Percentiles rank a stretch among this genome's conserved stretches.
phyloP scores from a whole-genome alignment of 2,797 vertebrate genomes.

The Myotis planiceps region DNA sequence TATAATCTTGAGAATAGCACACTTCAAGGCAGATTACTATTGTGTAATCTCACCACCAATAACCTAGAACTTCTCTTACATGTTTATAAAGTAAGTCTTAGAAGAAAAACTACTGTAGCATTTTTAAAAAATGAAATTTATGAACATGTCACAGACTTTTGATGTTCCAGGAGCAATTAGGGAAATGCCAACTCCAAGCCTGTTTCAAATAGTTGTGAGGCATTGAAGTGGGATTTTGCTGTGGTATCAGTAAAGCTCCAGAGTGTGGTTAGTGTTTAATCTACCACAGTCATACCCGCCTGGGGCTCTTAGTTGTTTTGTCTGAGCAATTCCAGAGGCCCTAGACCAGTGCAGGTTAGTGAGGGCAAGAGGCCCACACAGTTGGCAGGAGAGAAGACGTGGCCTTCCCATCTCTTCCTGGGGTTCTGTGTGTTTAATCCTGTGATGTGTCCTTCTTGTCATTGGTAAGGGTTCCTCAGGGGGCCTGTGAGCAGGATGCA shows the following conservation, averaged over 20 bases:
- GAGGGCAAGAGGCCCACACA: background rate
- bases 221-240: background rate
- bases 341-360: background rate
- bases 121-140: background rate
- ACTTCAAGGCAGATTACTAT: background rate
- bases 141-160: conserved; percentile 21
- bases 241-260: background rate
- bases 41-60: background rate
- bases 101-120: background rate
- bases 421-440: background rate
- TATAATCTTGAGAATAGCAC: conserved; percentile 23
- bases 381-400: background rate
- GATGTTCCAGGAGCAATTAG: background rate
- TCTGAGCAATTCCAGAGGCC: background rate
- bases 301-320: background rate
- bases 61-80: conserved; percentile 28
- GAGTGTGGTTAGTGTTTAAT: background rate
- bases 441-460: background rate
- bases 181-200: background rate
- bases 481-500: background rate
- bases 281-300: background rate
- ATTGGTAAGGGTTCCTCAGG: background rate
- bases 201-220: background rate
- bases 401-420: background rate
- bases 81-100: conserved; percentile 59